Conservation (phyloP, 2,888 invertebrate genomes). For the Polyommatus icarus region DNA sequence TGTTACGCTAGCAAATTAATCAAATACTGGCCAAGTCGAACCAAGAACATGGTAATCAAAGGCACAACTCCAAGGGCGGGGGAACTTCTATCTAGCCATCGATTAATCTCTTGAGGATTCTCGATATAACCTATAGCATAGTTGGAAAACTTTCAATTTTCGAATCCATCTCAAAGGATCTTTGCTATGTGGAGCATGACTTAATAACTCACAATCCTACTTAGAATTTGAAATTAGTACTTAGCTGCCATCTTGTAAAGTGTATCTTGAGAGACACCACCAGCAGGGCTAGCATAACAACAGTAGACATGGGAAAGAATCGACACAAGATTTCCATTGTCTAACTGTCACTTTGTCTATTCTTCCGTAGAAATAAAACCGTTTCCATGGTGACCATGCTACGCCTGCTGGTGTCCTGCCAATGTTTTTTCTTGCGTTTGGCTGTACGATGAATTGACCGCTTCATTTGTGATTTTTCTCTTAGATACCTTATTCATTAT, state of each 20-base stretch:
- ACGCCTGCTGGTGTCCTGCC: no score
- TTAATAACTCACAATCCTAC: background rate
- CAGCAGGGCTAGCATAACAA: no score
- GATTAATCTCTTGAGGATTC: constrained; percentile 64
- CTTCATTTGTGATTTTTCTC: no score
- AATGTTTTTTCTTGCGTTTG: no score
- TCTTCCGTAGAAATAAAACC: no score
- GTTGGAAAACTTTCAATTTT: constrained; percentile 36
- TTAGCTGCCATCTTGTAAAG: background rate
- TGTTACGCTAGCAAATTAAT: constrained; percentile 22
- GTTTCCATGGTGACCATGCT: no score
- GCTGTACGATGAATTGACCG: no score
- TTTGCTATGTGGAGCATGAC: background rate
- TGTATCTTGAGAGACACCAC: no score
- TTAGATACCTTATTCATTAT: no score
- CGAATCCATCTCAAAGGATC: background rate
- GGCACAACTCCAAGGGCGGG: constrained; percentile 58
- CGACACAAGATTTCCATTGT: no score
- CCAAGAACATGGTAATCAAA: constrained; percentile 54
- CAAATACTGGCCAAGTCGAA: background rate
- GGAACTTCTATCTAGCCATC: constrained; percentile 66
- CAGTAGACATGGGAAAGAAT: no score
- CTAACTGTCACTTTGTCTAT: no score
- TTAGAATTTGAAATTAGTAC: background rate
- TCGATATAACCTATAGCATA: constrained; percentile 45